Evolutionary conservation across 2,888 invertebrate genomes (phyloP), one percentile per base, ranked within the genome.

Genomic region (Lasius platythorax): DNA sequence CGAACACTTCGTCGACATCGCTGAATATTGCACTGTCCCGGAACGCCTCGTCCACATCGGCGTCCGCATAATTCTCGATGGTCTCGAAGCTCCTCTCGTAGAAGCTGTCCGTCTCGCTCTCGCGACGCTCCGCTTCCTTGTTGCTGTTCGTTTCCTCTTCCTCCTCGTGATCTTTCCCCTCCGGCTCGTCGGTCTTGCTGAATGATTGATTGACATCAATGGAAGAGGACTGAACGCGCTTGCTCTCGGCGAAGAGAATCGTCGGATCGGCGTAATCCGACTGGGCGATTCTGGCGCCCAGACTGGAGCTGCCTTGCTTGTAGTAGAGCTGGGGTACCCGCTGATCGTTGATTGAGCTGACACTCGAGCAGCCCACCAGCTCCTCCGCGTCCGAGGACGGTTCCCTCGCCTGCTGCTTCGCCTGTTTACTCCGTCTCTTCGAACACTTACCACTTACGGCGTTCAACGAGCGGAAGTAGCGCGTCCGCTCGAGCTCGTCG

Each of bases 251-350:
- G 63, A 96, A 96, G 30, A 98, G 95, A 28, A 97, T 96, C 73
- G 97, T 96, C 0, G 98, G 98, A 94, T 98, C 98, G 0, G 97
- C 98, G 91, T 98, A 98, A 93, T 98, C 98, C 0, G 98, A 97
- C 90, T 98, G 97, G 0, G 98, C 98, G 93, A 99, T 98, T 87
- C 98, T 97, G 61, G 98, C 98, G 0, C 98, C 98, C 89, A 98
- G 96, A 85, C 97, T 96, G 88, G 97, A 97, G 89, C 98, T 98
- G 15, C 98, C 98, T 95, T 97, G 98, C 93, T 97, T 97, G 92
- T 97, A 97, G 70, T 94, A 95, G 0, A 92, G 66, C 6, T 94
- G 88, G n/a, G 92, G 88, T 72, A 91, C 85, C 46, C 91, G 89
- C 0, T 87, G 82, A 37, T 90, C 86, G 0, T 88, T 79, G 2